phyloP scores from a whole-genome alignment of 1,140 invertebrate species.

The Pissodes strobi region DNA sequence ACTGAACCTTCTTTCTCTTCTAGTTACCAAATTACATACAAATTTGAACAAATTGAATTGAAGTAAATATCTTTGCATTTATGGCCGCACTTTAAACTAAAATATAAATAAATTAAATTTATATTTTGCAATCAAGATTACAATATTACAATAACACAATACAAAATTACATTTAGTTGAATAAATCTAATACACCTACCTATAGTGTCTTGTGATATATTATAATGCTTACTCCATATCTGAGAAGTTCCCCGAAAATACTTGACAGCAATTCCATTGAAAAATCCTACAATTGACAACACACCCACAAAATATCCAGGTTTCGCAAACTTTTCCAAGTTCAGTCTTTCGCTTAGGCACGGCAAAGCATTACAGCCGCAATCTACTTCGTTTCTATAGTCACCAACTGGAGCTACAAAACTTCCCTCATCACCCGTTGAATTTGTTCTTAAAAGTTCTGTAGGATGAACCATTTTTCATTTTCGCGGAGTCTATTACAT shows the following conservation, averaged over 20 bases:
- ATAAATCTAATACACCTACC: slow-evolving; percentile 40
- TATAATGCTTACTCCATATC: slow-evolving; percentile 46
- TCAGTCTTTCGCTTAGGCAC: slow-evolving; percentile 57
- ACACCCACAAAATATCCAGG: slow-evolving; percentile 60
- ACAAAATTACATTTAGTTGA: too few relatives aligned
- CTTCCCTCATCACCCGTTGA: slow-evolving; percentile 55
- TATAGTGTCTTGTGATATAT: slow-evolving; percentile 38
- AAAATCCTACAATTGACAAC: slow-evolving; percentile 58
- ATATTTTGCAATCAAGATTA: too few relatives aligned
- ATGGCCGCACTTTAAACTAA: too few relatives aligned
- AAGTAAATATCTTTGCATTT: too few relatives aligned
- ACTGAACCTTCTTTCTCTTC: too few relatives aligned
- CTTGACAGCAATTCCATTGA: slow-evolving; percentile 61
- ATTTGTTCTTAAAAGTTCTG: slow-evolving; percentile 44
- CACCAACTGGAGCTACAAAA: slow-evolving; percentile 46
- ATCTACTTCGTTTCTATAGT: slow-evolving; percentile 61
- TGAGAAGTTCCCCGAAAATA: slow-evolving; percentile 64
- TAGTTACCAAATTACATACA: too few relatives aligned
- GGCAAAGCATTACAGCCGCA: slow-evolving; percentile 63
- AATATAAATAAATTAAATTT: too few relatives aligned
- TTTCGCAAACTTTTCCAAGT: slow-evolving; percentile 63
- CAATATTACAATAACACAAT: too few relatives aligned
- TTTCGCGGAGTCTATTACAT: slow-evolving; percentile 3
- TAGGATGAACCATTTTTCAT: slow-evolving; percentile 50
- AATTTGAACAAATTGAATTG: too few relatives aligned